These are phyloP conservation scores for Mastacembelus armatus DNA, from an alignment of 2,797 vertebrate genomes.

Conservation along the genomic window DNA sequence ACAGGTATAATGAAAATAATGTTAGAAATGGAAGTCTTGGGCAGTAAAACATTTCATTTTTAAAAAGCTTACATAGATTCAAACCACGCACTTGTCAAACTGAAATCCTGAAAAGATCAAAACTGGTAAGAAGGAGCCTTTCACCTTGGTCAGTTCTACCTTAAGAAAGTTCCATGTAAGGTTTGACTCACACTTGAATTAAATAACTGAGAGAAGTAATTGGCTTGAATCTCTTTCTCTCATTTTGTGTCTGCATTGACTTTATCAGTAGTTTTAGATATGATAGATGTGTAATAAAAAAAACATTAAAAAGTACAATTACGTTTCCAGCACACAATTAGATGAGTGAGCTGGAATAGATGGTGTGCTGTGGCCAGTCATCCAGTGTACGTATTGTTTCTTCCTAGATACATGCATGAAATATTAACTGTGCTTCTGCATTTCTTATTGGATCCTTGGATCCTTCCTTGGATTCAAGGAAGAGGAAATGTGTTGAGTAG, in stretches of 20 bases:
- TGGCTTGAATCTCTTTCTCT: background rate
- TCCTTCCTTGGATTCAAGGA: background rate
- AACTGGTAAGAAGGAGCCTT: background rate
- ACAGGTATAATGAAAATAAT: background rate
- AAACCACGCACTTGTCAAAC: background rate
- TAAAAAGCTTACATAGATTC: no score
- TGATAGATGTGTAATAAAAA: no score
- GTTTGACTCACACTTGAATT: background rate
- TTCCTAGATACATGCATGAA: conserved; percentile 23
- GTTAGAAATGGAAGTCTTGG: no score
- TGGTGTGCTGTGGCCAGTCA: conserved; percentile 42
- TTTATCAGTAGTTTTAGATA: conserved; percentile 16
- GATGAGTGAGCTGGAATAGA: conserved; percentile 39
- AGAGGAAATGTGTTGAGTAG: conserved; percentile 10
- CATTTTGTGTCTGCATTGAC: background rate
- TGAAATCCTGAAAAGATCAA: background rate
- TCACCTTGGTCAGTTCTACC: background rate
- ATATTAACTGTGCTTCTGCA: conserved; percentile 34
- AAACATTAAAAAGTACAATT: no score
- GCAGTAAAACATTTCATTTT: background rate
- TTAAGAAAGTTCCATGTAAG: background rate
- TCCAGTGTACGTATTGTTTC: conserved; percentile 38
- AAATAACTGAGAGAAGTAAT: background rate
- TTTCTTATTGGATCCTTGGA: conserved; percentile 14
- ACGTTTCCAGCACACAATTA: conserved; percentile 25